A percentile compares a stretch with the other conserved stretches of the same genome.
Evolutionary conservation across 2,113 vertebrate genomes (phyloP).

Genomic region (Mionectes macconnelli): DNA sequence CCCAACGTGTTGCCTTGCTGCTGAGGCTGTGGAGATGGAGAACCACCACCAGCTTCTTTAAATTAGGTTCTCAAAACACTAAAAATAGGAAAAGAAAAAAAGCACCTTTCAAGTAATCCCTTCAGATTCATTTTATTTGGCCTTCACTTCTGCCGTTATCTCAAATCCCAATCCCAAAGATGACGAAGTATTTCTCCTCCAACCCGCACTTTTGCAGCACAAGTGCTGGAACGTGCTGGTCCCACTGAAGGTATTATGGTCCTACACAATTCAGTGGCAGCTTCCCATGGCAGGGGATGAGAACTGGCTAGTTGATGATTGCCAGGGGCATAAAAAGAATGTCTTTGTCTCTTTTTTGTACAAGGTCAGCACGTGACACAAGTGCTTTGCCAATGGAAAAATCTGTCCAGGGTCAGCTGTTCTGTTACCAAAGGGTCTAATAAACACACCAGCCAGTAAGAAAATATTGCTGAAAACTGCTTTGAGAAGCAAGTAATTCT

Average conservation of each 20-base stretch:
- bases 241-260: background rate
- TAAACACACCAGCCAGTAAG: background rate
- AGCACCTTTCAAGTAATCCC: background rate
- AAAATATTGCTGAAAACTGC: background rate
- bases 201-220: background rate
- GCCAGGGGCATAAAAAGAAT: background rate
- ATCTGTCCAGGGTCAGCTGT: background rate
- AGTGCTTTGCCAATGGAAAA: background rate
- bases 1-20: background rate
- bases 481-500: background rate
- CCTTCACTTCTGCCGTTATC: background rate
- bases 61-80: background rate
- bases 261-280: background rate
- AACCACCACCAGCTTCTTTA: background rate
- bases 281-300: background rate
- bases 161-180: background rate
- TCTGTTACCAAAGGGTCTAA: background rate
- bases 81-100: background rate
- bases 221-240: background rate
- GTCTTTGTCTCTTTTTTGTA: constrained; percentile 17
- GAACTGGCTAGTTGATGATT: constrained; percentile 5
- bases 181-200: background rate
- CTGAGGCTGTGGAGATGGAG: background rate
- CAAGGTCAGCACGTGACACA: background rate
- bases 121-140: background rate